phyloP scores from a whole-genome alignment of 2,888 invertebrate species.

The Eueremaeus valkanovi region DNA sequence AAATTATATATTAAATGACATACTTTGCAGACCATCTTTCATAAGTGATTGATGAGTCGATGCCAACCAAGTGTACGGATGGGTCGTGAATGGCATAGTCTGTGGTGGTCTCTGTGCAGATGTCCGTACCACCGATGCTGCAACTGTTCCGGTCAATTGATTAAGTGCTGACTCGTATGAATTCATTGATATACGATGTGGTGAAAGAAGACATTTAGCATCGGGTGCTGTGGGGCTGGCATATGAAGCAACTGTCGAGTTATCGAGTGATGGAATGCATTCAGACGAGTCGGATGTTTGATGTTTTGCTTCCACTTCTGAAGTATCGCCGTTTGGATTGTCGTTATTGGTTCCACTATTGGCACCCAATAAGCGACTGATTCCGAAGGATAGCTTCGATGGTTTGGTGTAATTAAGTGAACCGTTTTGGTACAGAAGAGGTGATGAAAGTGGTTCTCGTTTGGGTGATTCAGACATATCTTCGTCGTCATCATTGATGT shows the following conservation, averaged over 20 bases:
- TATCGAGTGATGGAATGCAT: constrained; percentile 32
- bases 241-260: constrained; percentile 1
- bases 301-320: neutral
- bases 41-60: neutral
- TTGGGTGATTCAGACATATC: neutral
- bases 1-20: neutral
- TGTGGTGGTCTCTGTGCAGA: too few relatives aligned
- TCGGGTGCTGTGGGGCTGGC: constrained; percentile 42
- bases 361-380: constrained; percentile 33
- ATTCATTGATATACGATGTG: constrained; percentile 34
- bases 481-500: constrained; percentile 36
- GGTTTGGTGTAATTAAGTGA: constrained; percentile 21
- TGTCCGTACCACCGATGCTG: constrained; percentile 45
- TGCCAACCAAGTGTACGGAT: neutral
- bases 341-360: constrained; percentile 41
- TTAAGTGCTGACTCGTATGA: constrained; percentile 36
- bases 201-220: constrained; percentile 37
- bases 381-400: constrained; percentile 40
- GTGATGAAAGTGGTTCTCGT: neutral
- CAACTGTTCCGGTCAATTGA: constrained; percentile 43
- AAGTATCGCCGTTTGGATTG: neutral
- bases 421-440: constrained; percentile 20
- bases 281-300: constrained; percentile 29
- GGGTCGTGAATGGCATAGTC: too few relatives aligned
- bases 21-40: constrained; percentile 13